Percentiles rank a stretch among this genome's conserved stretches.
These are phyloP conservation scores for Umimayanthus kanabou DNA, from an alignment of 92 coral and sea anemone species.

Conservation along the genomic window DNA sequence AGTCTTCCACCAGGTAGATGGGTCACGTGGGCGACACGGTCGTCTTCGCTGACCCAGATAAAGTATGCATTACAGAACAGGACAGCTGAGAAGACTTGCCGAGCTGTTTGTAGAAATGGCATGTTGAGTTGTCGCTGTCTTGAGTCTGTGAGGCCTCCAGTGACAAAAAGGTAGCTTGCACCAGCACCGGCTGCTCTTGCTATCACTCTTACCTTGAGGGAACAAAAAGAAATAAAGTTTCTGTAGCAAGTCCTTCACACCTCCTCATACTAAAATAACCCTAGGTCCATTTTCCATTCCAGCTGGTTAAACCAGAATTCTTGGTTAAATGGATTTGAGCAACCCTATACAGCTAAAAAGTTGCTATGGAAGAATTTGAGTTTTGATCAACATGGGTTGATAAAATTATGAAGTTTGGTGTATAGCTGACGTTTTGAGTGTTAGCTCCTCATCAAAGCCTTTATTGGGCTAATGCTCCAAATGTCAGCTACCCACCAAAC, in stretches of 20 bases:
- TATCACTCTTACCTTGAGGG: conserved; percentile 72
- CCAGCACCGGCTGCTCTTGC: conserved; percentile 80
- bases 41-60: conserved; percentile 88
- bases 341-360: background rate
- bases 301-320: too few species aligned
- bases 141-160: conserved; percentile 91
- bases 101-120: conserved; percentile 48
- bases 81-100: conserved; percentile 80
- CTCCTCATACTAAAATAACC: too few species aligned
- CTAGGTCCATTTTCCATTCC: background rate
- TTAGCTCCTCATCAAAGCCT: too few species aligned
- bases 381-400: too few species aligned
- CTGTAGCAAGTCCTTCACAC: background rate
- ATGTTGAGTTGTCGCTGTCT: conserved; percentile 11
- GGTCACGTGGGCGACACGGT: conserved; percentile 73
- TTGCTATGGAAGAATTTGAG: too few species aligned
- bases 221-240: background rate
- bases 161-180: conserved; percentile 88
- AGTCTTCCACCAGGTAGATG: conserved; percentile 79
- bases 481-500: too few species aligned
- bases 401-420: too few species aligned
- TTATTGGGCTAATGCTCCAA: too few species aligned
- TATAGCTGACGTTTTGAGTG: too few species aligned
- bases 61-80: conserved; percentile 88
- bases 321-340: too few species aligned